Evolutionary conservation across 2,797 vertebrate species (phyloP), one percentile per base, ranked within the genome.

Genomic region (Silurus lanzhouensis): DNA sequence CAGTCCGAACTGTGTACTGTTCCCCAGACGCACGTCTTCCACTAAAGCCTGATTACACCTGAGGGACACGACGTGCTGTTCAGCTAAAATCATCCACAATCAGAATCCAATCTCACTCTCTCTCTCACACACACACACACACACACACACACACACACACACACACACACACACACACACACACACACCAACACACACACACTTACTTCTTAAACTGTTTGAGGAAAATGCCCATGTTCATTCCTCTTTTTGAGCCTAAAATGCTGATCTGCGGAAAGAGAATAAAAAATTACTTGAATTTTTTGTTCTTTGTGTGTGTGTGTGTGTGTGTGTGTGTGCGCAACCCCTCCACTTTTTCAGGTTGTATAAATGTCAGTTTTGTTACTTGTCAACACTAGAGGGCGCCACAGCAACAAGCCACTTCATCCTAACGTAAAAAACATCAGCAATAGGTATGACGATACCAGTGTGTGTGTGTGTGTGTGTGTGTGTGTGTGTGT

Each of bases 211-310:
- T 99, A 92, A 99, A 99, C 89, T 99, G 98, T 90, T 98, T 99
- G 89, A 99, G 96, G 93, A 98, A 99, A 94, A 99, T 99, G 38
- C 97, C 98, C 92, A 99, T 94, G 81, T 99, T 99, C 98, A 99
- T 99, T 87, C 95, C 98, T 90, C 98, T 95, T 92, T 99, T 99
- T 88, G 98, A 96, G 94, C 98, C 98, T 91, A 99, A 94, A 93
- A 99, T 95, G 90, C 95, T 96, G 93, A 99, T 93, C 98, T 99
- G 91, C 75, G 89, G 92, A 87, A 86, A 92, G 64, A 89, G 70
- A 7, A 67, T 19, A 89, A 27, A 27, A 63, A 19, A 5, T 44
- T 63, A 61, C 13, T 61, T 14, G 31, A 6, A 61, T 78, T 22
- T 31, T 38, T 9, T 58, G 27, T 58, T 48, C 25, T 60, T 6